Conservation (phyloP, 2,888 invertebrate species). For the Caenorhabditis uteleia region DNA sequence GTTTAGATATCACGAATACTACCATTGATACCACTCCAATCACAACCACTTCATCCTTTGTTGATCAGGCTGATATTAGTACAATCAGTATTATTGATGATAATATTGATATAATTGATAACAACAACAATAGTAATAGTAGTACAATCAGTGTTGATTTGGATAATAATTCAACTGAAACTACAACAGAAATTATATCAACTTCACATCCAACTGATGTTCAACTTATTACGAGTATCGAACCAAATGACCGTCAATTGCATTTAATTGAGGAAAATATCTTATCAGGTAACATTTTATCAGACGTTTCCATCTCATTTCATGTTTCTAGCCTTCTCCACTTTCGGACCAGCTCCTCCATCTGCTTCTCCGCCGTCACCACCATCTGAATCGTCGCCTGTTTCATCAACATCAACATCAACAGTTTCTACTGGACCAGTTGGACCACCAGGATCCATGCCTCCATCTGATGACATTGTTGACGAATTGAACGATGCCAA, state of each 20-base stretch:
- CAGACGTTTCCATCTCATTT: conserved; percentile 6
- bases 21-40: too few relatives aligned
- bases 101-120: too few relatives aligned
- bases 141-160: conserved; percentile 4
- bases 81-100: too few relatives aligned
- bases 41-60: too few relatives aligned
- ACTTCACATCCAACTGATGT: conserved; percentile 8
- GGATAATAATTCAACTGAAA: neutral
- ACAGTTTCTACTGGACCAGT: neutral
- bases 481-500: conserved; percentile 30
- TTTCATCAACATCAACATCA: conserved; percentile 4
- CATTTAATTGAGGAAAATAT: conserved; percentile 30
- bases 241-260: conserved; percentile 17
- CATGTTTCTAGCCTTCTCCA: neutral
- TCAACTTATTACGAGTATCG: conserved; percentile 5
- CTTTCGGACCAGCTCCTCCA: conserved; percentile 5
- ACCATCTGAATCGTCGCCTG: conserved; percentile 4
- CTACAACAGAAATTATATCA: conserved; percentile 4
- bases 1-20: too few relatives aligned
- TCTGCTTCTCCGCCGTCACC: conserved; percentile 7
- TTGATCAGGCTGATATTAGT: too few relatives aligned
- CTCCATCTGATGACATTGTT: conserved; percentile 37
- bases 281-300: conserved; percentile 12
- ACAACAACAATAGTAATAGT: too few relatives aligned
- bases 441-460: conserved; percentile 31